A percentile compares a stretch with the other conserved stretches of the same genome.
phyloP scores from a whole-genome alignment of 2,113 vertebrate species.

The Bufo bufo region DNA sequence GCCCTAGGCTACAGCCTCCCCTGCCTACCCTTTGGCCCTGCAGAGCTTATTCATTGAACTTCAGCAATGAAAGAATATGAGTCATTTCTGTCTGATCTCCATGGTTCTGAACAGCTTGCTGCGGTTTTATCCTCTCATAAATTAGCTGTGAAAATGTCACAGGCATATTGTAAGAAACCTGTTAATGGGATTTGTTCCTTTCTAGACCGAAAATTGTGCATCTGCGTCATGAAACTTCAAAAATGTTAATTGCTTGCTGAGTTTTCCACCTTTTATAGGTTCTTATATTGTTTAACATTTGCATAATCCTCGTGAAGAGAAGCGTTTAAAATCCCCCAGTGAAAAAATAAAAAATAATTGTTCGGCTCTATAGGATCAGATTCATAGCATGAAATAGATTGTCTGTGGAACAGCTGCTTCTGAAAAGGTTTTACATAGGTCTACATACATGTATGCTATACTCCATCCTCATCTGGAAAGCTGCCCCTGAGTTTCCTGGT shows the following conservation, averaged over 20 bases:
- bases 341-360: neutral
- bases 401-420: too few relatives aligned
- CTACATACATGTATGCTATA: too few relatives aligned
- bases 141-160: constrained; percentile 10
- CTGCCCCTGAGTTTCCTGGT: too few relatives aligned
- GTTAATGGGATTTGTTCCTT: constrained; percentile 27
- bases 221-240: constrained; percentile 9
- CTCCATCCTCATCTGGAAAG: too few relatives aligned
- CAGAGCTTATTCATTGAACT: too few relatives aligned
- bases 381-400: neutral
- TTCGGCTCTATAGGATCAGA: neutral
- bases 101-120: neutral
- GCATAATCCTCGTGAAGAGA: neutral
- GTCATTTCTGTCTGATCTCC: too few relatives aligned
- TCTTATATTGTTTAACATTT: neutral
- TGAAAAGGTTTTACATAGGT: too few relatives aligned
- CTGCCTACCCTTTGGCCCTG: too few relatives aligned
- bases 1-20: too few relatives aligned
- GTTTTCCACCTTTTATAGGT: neutral
- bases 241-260: constrained; percentile 17
- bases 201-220: neutral
- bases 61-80: too few relatives aligned
- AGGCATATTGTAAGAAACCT: neutral
- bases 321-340: neutral
- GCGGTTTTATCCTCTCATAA: neutral